A percentile compares a stretch with the other conserved stretches of the same genome.
Evolutionary conservation across 2,797 vertebrate genomes (phyloP).

Genomic region (Falco peregrinus): DNA sequence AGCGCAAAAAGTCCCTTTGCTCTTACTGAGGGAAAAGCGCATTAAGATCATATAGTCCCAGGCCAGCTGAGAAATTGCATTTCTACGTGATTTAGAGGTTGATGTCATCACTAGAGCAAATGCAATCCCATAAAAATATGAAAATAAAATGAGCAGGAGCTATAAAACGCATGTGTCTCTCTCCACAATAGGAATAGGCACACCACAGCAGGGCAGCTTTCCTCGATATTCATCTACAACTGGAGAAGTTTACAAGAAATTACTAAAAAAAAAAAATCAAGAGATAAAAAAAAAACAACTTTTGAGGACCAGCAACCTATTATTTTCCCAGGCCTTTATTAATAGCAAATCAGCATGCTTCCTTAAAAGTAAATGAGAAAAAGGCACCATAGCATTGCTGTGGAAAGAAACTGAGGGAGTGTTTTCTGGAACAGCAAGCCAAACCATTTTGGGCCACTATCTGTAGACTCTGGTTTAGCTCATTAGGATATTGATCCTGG

Average conservation of each 20-base stretch:
- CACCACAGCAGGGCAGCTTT: background rate
- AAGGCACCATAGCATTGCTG: background rate
- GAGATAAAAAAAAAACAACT: background rate
- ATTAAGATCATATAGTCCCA: background rate
- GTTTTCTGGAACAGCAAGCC: conserved; percentile 65
- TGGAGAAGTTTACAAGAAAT: background rate
- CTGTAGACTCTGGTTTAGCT: conserved; percentile 69
- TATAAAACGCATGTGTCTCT: background rate
- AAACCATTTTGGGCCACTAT: conserved; percentile 61
- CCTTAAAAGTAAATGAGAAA: conserved; percentile 25
- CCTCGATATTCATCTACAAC: background rate
- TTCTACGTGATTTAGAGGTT: background rate
- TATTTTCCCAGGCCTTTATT: background rate
- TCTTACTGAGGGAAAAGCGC: background rate
- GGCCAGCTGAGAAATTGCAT: background rate
- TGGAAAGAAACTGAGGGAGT: background rate
- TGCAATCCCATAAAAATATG: background rate
- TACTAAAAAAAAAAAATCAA: background rate
- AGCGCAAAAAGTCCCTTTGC: background rate
- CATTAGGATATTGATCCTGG: conserved; percentile 80
- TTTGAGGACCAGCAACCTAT: background rate
- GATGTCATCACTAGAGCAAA: background rate
- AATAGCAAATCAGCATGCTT: background rate
- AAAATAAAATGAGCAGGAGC: background rate
- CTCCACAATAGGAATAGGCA: background rate